These are phyloP conservation scores for Eubucco bourcierii DNA, from an alignment of 2,113 vertebrate species.

Conservation along the genomic window DNA sequence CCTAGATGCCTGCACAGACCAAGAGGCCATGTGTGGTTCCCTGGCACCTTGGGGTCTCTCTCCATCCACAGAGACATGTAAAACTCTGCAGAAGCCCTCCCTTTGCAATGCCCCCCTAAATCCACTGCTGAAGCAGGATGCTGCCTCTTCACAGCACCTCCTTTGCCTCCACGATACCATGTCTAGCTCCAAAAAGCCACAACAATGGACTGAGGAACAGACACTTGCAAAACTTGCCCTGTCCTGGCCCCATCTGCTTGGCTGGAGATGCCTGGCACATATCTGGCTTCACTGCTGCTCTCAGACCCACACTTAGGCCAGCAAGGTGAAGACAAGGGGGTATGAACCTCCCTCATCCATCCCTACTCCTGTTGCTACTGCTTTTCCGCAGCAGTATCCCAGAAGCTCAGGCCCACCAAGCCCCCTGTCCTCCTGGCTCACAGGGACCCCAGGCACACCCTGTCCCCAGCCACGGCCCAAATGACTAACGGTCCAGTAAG, in stretches of 20 bases:
- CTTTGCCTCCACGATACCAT: not conserved
- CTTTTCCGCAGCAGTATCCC: not conserved
- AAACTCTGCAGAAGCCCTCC: not conserved
- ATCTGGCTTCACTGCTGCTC: not conserved
- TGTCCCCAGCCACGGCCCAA: not conserved
- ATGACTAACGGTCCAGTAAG: slow-evolving; percentile 21
- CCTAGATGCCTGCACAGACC: rapidly evolving
- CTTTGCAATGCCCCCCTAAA: not conserved
- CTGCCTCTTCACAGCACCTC: not conserved
- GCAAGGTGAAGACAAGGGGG: not conserved
- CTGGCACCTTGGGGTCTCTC: not conserved
- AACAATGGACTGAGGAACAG: not conserved
- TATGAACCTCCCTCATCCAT: rapidly evolving
- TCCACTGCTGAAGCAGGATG: not conserved
- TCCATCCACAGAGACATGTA: not conserved
- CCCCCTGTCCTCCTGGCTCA: rapidly evolving
- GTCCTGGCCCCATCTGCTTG: not conserved
- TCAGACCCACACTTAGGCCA: not conserved
- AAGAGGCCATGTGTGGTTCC: not conserved
- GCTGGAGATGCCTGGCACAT: rapidly evolving
- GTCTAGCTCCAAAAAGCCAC: not conserved
- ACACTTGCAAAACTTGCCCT: not conserved
- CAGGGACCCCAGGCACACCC: not conserved
- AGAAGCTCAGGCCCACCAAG: not conserved
- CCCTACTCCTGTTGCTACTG: not conserved